A percentile compares a stretch with the other conserved stretches of the same genome.
phyloP scores from a whole-genome alignment of 2,113 vertebrate species.

The Pseudonaja textilis region DNA sequence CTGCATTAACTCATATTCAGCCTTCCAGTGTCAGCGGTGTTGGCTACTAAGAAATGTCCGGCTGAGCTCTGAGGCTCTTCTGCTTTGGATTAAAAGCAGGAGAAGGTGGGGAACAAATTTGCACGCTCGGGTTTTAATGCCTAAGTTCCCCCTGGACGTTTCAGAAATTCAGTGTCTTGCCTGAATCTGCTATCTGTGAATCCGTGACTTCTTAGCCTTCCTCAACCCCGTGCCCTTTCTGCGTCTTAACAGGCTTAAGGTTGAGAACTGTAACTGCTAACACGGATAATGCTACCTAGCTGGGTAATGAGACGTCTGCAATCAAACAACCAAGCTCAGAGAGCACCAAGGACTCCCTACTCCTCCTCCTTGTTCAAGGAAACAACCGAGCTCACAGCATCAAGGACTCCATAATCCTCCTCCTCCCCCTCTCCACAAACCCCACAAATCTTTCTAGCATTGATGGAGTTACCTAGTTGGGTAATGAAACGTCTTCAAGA shows the following conservation, averaged over 20 bases:
- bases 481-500: not conserved
- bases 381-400: too few species aligned
- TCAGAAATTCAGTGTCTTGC: not conserved
- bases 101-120: not conserved
- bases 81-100: not conserved
- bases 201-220: not conserved
- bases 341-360: too few species aligned
- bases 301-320: not conserved
- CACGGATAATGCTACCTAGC: not conserved
- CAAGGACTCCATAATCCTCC: too few species aligned
- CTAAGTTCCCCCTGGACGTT: not conserved
- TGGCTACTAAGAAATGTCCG: not conserved
- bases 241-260: not conserved
- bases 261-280: not conserved
- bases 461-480: not conserved
- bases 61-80: not conserved
- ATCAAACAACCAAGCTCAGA: not conserved
- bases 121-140: not conserved
- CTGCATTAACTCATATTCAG: not conserved
- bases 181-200: not conserved
- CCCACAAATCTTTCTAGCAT: not conserved
- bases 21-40: not conserved
- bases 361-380: not conserved
- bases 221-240: not conserved
- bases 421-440: not conserved